phyloP scores from a whole-genome alignment of 2,113 vertebrate species.

The Astatotilapia flaviijosephi region DNA sequence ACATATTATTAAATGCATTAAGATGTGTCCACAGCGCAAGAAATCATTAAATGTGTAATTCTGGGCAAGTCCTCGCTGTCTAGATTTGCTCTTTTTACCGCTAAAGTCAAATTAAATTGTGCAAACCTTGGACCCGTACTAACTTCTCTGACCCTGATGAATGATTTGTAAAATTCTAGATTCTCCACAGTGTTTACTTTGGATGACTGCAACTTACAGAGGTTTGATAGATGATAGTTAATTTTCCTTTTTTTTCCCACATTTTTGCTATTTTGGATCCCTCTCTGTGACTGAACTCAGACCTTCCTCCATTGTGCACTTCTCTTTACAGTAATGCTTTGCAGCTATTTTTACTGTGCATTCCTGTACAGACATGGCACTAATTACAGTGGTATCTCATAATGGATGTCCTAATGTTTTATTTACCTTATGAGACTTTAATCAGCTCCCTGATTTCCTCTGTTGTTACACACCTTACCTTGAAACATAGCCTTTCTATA shows the following conservation, averaged over 20 bases:
- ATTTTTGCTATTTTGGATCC: neutral
- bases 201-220: neutral
- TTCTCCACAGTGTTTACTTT: neutral
- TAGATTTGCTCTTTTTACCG: neutral
- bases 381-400: slow-evolving; percentile 50
- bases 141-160: neutral
- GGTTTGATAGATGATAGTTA: neutral
- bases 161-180: neutral
- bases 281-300: neutral
- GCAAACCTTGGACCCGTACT: neutral
- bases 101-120: neutral
- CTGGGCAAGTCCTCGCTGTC: neutral
- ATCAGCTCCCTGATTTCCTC: slow-evolving; percentile 55
- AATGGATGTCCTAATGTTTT: slow-evolving; percentile 56
- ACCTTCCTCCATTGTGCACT: neutral
- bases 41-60: neutral
- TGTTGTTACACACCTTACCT: slow-evolving; percentile 28
- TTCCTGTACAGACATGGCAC: slow-evolving; percentile 28
- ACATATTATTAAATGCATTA: neutral
- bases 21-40: neutral
- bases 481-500: slow-evolving; percentile 19
- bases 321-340: neutral
- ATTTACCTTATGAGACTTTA: slow-evolving; percentile 58
- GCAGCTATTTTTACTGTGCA: slow-evolving; percentile 11
- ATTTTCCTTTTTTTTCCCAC: neutral